These are phyloP conservation scores for Perca flavescens DNA, from an alignment of 2,113 vertebrate species.

Conservation along the genomic window DNA sequence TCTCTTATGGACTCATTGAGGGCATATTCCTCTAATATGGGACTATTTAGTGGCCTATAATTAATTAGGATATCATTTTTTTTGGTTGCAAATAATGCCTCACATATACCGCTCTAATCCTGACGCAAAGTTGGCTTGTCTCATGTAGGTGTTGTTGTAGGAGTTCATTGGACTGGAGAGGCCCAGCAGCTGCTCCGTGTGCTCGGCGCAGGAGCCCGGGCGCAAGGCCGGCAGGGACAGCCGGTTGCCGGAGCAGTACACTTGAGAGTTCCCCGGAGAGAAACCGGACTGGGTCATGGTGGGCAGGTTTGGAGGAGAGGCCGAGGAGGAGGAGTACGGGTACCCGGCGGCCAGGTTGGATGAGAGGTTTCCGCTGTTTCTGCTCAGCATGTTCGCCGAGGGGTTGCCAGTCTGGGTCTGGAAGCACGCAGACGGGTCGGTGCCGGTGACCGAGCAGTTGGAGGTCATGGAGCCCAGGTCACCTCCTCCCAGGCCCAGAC, in stretches of 20 bases:
- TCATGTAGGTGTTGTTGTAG: constrained; percentile 89
- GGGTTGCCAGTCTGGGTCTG: constrained; percentile 85
- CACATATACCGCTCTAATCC: constrained; percentile 94
- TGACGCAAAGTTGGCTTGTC: constrained; percentile 88
- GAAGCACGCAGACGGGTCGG: constrained; percentile 85
- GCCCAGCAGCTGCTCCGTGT: constrained; percentile 90
- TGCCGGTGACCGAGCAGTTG: constrained; percentile 81
- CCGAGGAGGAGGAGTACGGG: constrained; percentile 85
- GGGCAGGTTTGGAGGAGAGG: constrained; percentile 86
- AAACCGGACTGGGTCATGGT: constrained; percentile 85
- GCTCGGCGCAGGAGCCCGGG: constrained; percentile 85
- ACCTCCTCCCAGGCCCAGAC: constrained; percentile 77
- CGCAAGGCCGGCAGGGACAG: constrained; percentile 83
- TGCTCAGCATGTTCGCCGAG: constrained; percentile 75
- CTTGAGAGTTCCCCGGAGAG: constrained; percentile 86
- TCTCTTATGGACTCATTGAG: background rate
- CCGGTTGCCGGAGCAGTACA: constrained; percentile 88
- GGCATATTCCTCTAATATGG: background rate
- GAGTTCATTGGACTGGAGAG: constrained; percentile 85
- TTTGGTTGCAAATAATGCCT: background rate
- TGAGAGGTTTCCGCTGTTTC: constrained; percentile 76
- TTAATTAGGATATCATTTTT: background rate
- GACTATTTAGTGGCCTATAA: background rate
- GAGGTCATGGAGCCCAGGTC: constrained; percentile 82
- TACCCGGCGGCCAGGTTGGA: constrained; percentile 80